Evolutionary conservation across 2,113 vertebrate species (phyloP).

Genomic region (Crotophaga sulcirostris): DNA sequence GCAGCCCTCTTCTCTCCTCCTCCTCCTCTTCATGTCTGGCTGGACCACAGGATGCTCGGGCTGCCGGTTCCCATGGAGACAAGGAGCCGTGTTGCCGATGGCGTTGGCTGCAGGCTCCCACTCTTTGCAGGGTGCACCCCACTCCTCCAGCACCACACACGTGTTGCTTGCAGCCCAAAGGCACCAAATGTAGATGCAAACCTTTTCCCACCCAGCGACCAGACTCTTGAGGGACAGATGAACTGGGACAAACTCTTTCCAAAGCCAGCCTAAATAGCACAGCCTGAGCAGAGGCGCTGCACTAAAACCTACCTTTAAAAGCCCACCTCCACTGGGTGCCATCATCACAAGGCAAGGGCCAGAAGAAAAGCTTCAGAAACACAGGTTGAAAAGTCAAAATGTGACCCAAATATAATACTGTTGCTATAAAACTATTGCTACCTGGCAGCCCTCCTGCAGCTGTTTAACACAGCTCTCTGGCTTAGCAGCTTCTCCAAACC

Average conservation of each 20-base stretch:
- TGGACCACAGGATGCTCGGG: neutral
- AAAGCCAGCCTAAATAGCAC: neutral
- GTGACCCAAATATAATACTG: neutral
- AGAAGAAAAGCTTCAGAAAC: neutral
- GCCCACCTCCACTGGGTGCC: neutral
- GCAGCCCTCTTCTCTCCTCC: neutral
- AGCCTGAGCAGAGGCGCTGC: accelerated
- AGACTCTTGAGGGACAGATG: neutral
- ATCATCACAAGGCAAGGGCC: neutral
- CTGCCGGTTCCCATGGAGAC: constrained; percentile 78
- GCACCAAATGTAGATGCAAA: accelerated
- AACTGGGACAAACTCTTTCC: neutral
- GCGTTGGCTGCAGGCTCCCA: neutral
- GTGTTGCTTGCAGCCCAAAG: neutral
- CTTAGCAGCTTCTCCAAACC: neutral
- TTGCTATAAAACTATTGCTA: neutral
- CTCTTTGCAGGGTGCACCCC: neutral
- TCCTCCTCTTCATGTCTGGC: neutral
- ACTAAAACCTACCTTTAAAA: neutral
- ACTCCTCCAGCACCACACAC: neutral
- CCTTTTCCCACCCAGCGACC: accelerated
- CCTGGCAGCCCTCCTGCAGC: neutral
- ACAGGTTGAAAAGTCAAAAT: neutral
- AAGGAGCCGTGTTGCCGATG: neutral
- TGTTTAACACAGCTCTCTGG: neutral